A percentile compares a stretch with the other conserved stretches of the same genome.
Evolutionary conservation across 2,888 invertebrate genomes (phyloP).

Genomic region (Lycaena phlaeas): DNA sequence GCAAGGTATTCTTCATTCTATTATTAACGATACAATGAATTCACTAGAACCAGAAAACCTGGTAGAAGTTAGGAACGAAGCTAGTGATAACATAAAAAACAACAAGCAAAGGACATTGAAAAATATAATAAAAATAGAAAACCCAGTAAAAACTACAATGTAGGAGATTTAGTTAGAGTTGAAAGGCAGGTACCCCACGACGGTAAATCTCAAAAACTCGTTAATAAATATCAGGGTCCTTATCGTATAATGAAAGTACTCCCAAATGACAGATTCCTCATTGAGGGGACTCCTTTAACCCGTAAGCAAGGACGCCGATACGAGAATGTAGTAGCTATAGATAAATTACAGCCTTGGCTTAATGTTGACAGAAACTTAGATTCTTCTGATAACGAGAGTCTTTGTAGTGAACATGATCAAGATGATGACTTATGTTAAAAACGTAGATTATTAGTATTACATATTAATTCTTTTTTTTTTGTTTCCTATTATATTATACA

Average conservation of each 20-base stretch:
- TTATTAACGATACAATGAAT: slow-evolving; percentile 11
- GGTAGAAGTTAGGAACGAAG: no score
- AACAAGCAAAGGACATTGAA: slow-evolving; percentile 15
- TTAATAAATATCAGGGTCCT: slow-evolving; percentile 19
- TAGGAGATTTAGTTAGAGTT: no score
- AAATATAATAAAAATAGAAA: slow-evolving; percentile 15
- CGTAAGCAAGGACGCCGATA: slow-evolving; percentile 17
- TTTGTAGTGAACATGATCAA: background rate
- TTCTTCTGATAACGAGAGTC: background rate
- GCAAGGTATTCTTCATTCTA: slow-evolving; percentile 8
- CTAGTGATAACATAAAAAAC: no score
- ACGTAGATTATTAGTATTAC: background rate
- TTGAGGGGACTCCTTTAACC: slow-evolving; percentile 17
- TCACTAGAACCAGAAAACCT: no score
- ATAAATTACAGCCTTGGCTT: slow-evolving; percentile 19
- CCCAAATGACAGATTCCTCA: slow-evolving; percentile 12
- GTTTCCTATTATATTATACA: background rate
- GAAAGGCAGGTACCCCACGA: slow-evolving; percentile 18
- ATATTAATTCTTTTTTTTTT: background rate
- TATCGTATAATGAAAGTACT: slow-evolving; percentile 17
- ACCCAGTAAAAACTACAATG: slow-evolving; percentile 9
- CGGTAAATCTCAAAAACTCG: slow-evolving; percentile 20
- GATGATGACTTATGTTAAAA: background rate
- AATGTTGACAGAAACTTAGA: slow-evolving; percentile 11
- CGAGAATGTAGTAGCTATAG: slow-evolving; percentile 19